Percentiles rank a stretch among this genome's conserved stretches.
Conservation (phyloP, 2,113 vertebrate species). For the Myrmophylax atrothorax region DNA sequence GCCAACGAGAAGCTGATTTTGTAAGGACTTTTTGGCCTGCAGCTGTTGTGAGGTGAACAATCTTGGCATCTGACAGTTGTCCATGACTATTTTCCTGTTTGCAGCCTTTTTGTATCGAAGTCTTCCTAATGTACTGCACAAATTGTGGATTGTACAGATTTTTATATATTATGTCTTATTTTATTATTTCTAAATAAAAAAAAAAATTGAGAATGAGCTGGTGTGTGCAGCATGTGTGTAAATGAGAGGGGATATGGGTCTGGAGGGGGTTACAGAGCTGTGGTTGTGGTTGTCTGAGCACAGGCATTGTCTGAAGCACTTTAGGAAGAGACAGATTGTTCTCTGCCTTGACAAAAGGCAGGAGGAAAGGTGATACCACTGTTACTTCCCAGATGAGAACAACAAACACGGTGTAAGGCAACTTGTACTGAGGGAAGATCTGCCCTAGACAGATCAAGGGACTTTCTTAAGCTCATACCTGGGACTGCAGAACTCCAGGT, state of each 20-base stretch:
- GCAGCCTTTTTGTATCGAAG: constrained; percentile 89
- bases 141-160: constrained; percentile 97
- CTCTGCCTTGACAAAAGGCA: background rate
- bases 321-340: background rate
- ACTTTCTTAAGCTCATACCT: background rate
- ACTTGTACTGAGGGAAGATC: background rate
- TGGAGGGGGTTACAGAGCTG: background rate
- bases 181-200: constrained; percentile 98
- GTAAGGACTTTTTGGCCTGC: constrained; percentile 61
- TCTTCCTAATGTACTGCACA: constrained; percentile 98
- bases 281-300: background rate
- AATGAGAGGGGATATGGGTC: background rate
- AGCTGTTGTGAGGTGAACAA: constrained; percentile 70
- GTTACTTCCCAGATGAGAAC: background rate
- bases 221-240: background rate
- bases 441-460: background rate
- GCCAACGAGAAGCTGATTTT: constrained; percentile 61
- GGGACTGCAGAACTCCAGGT: background rate
- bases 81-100: constrained; percentile 77
- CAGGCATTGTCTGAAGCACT: background rate
- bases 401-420: background rate
- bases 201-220: constrained; percentile 37
- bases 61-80: constrained; percentile 71
- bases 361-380: background rate
- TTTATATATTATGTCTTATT: constrained; percentile 98